Percentiles rank a stretch among this genome's conserved stretches.
These are phyloP conservation scores for Turnix velox DNA, from an alignment of 2,113 vertebrate genomes.

Conservation along the genomic window DNA sequence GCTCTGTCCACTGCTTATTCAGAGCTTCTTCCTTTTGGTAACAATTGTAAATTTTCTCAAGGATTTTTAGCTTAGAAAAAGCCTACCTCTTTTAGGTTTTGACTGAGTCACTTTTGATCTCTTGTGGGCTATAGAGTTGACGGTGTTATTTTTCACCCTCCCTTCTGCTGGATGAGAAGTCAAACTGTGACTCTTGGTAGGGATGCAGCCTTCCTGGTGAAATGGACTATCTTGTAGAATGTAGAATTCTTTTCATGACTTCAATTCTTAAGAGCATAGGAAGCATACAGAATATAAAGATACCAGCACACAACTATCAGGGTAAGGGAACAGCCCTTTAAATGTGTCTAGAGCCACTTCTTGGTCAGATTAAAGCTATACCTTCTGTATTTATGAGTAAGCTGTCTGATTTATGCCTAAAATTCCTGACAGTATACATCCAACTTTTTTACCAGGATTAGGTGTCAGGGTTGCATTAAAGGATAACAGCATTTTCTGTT, in stretches of 20 bases:
- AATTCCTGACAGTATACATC: neutral
- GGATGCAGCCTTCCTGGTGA: neutral
- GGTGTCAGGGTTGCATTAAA: neutral
- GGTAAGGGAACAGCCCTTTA: neutral
- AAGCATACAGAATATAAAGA: neutral
- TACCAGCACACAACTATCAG: neutral
- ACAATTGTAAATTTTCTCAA: neutral
- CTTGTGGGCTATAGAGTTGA: neutral
- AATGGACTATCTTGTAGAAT: neutral
- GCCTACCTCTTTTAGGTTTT: neutral
- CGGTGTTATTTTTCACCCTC: neutral
- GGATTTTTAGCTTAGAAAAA: neutral
- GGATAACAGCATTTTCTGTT: neutral
- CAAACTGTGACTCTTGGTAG: neutral
- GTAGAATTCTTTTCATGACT: neutral
- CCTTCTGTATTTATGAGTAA: neutral
- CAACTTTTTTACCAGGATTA: neutral
- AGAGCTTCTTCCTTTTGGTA: neutral
- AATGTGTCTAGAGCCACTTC: neutral
- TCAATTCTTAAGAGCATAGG: neutral
- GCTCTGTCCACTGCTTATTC: neutral
- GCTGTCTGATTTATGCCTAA: neutral
- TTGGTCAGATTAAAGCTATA: neutral
- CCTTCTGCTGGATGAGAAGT: neutral
- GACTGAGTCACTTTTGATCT: neutral